A percentile compares a stretch with the other conserved stretches of the same genome.
These are phyloP conservation scores for Podargus strigoides DNA, from an alignment of 2,797 vertebrate genomes.

Conservation along the genomic window DNA sequence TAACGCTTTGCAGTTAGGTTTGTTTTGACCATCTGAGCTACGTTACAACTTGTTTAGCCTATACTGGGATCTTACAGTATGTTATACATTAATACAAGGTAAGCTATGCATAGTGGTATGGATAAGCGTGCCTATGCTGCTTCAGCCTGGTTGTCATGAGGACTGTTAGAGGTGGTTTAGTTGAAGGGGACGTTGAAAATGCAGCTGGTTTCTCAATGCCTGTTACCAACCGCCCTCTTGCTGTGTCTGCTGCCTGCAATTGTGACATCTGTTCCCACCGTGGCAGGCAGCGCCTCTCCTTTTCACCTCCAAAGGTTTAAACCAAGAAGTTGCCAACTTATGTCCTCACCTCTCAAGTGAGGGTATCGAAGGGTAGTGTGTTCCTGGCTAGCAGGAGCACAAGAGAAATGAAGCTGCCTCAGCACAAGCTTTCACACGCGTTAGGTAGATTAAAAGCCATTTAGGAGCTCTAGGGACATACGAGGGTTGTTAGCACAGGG, in stretches of 20 bases:
- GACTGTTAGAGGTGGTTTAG: neutral
- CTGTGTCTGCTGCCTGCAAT: neutral
- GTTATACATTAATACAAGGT: neutral
- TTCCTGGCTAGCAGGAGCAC: neutral
- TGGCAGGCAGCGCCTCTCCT: neutral
- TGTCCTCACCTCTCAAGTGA: neutral
- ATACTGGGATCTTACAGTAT: neutral
- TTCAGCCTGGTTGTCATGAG: neutral
- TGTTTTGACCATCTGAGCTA: neutral
- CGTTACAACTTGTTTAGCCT: neutral
- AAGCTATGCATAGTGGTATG: neutral
- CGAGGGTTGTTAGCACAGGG: neutral
- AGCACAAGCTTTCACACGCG: neutral
- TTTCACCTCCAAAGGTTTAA: neutral
- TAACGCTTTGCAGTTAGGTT: neutral
- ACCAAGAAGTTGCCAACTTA: neutral
- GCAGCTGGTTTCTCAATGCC: neutral
- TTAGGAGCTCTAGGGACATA: neutral
- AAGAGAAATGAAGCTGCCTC: neutral
- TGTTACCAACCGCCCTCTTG: rapidly evolving
- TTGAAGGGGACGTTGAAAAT: neutral
- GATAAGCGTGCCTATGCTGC: neutral
- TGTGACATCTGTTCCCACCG: rapidly evolving
- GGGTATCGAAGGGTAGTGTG: rapidly evolving
- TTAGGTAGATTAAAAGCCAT: neutral